Percentiles rank a stretch among this genome's conserved stretches.
Evolutionary conservation across 2,888 invertebrate genomes (phyloP).

Genomic region (Trachelus iudaicus): DNA sequence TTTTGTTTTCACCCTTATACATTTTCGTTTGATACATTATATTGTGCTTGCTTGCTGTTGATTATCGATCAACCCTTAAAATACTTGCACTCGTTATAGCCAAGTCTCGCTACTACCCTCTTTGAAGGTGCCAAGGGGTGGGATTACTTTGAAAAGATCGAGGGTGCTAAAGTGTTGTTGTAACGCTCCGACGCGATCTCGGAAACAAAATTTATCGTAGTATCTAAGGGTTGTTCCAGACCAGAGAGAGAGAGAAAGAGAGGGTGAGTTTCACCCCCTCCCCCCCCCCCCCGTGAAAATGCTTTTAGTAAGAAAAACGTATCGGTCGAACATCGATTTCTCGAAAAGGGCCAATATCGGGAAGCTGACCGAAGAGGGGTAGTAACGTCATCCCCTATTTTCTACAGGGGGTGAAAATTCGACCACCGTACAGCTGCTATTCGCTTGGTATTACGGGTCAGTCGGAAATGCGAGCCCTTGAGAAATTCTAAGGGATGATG

Average conservation of each 20-base stretch:
- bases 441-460: neutral
- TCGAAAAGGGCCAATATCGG: neutral
- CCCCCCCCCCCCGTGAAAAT: neutral
- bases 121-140: neutral
- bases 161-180: neutral
- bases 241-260: neutral
- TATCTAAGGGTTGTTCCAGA: neutral
- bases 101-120: neutral
- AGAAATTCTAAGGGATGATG: neutral
- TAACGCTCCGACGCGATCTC: neutral
- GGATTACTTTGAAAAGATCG: neutral
- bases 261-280: neutral
- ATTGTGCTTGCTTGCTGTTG: neutral
- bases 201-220: neutral
- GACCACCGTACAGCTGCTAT: neutral
- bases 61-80: neutral
- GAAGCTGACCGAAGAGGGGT: conserved; percentile 9
- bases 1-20: too few relatives aligned
- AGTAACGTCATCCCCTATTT: neutral
- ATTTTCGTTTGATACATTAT: neutral
- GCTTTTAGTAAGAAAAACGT: neutral
- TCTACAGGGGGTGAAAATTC: neutral
- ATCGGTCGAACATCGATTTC: neutral
- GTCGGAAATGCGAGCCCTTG: neutral
- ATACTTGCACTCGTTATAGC: neutral